Conservation (phyloP, 2,113 vertebrate species). For the Sinocyclocheilus maitianheensis region DNA sequence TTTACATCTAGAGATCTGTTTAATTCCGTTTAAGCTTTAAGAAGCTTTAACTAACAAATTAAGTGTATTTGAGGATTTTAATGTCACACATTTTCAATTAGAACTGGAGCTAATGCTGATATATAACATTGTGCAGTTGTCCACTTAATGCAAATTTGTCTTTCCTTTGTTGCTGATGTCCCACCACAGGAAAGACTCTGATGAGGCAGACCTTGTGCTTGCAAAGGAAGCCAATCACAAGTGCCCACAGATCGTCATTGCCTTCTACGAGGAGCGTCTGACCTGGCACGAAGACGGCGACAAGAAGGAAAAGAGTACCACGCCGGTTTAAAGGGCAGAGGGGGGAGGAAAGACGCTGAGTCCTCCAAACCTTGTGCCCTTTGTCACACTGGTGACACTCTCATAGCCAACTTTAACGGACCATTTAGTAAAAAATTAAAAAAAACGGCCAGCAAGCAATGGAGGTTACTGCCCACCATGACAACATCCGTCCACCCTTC, state of each 20-base stretch:
- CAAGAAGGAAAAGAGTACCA: slow-evolving; percentile 87
- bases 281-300: slow-evolving; percentile 95
- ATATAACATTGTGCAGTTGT: neutral
- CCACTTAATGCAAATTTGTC: neutral
- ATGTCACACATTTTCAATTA: neutral
- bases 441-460: slow-evolving; percentile 53
- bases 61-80: neutral
- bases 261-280: slow-evolving; percentile 95
- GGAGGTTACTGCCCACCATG: slow-evolving; percentile 55
- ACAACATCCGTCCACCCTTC: slow-evolving; percentile 59
- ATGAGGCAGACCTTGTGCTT: slow-evolving; percentile 92
- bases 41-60: neutral
- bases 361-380: slow-evolving; percentile 10
- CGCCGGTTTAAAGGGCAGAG: slow-evolving; percentile 66
- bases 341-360: slow-evolving; percentile 49
- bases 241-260: slow-evolving; percentile 95
- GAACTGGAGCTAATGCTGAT: neutral
- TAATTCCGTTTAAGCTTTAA: neutral
- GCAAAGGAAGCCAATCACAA: slow-evolving; percentile 94
- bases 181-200: slow-evolving; percentile 87
- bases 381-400: slow-evolving; percentile 39
- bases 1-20: neutral
- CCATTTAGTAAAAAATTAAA: slow-evolving; percentile 55
- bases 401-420: slow-evolving; percentile 61
- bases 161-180: neutral